A percentile compares a stretch with the other conserved stretches of the same genome.
These are phyloP conservation scores for Neosilurus hyrtlii DNA, from an alignment of 2,797 vertebrate genomes.

Conservation along the genomic window DNA sequence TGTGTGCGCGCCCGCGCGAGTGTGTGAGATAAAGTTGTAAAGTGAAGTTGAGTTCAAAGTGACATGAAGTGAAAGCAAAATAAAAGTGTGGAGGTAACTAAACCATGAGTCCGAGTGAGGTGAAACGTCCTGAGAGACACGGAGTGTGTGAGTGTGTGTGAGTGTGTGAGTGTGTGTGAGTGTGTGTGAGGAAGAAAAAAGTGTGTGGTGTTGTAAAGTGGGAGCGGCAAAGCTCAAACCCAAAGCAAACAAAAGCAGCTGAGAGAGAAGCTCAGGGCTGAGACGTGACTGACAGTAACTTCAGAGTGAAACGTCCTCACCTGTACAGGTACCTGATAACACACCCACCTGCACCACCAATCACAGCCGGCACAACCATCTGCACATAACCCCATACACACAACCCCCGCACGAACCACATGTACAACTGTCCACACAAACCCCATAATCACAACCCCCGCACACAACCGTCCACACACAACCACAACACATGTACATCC, in stretches of 20 bases:
- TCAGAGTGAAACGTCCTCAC: background rate
- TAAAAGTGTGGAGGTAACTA: background rate
- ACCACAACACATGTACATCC: too few relatives aligned
- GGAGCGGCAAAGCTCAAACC: constrained; percentile 3
- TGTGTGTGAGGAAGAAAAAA: background rate
- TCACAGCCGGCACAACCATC: too few relatives aligned
- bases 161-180: background rate
- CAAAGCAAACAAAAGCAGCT: background rate
- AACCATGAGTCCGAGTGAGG: background rate
- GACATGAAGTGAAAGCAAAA: background rate
- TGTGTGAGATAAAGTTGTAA: background rate
- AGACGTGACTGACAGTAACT: background rate
- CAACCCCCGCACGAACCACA: too few relatives aligned
- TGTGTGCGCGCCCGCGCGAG: background rate
- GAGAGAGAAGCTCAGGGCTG: background rate
- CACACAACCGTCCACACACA: too few relatives aligned
- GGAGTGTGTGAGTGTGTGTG: background rate
- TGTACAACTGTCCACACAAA: too few relatives aligned
- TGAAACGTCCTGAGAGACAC: background rate
- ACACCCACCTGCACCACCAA: too few relatives aligned
- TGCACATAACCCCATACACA: too few relatives aligned
- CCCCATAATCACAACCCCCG: too few relatives aligned
- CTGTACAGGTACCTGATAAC: too few relatives aligned
- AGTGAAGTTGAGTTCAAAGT: background rate
- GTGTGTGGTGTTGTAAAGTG: constrained; percentile 6